These are phyloP conservation scores for Pelochelys cantorii DNA, from an alignment of 2,797 vertebrate species.

Conservation along the genomic window DNA sequence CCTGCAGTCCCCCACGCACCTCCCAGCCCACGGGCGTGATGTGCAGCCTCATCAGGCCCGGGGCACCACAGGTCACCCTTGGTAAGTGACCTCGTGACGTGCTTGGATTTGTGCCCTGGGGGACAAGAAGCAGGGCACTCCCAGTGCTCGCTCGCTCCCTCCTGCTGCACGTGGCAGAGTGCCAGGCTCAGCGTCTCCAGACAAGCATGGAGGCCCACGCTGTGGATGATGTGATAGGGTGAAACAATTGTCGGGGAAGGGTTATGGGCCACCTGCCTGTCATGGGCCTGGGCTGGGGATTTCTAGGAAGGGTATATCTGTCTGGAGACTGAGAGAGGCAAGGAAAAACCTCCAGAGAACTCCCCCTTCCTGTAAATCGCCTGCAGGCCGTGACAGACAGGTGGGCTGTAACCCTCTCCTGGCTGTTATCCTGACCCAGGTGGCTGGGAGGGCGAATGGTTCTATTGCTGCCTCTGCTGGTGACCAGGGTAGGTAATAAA, in stretches of 20 bases:
- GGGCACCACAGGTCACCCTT: neutral
- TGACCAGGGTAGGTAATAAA: neutral
- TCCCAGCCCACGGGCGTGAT: neutral
- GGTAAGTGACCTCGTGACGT: neutral
- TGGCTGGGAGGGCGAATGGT: neutral
- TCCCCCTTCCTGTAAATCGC: neutral
- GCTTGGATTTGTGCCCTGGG: neutral
- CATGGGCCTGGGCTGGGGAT: neutral
- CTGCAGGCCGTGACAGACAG: neutral
- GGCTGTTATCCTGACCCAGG: neutral
- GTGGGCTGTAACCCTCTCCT: neutral
- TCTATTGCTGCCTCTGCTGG: neutral
- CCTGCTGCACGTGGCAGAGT: neutral
- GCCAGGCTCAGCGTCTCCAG: neutral
- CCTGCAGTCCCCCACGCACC: neutral
- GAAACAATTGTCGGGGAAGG: neutral
- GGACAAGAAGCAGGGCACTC: neutral
- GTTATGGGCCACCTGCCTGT: neutral
- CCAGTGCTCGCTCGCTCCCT: neutral
- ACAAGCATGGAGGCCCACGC: neutral
- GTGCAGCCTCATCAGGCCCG: too few relatives aligned
- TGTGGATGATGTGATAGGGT: neutral
- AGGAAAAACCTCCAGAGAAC: neutral
- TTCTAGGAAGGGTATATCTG: neutral
- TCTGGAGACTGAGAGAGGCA: neutral